A percentile compares a stretch with the other conserved stretches of the same genome.
Conservation (phyloP, 2,888 invertebrate species). For the Blera fallax region DNA sequence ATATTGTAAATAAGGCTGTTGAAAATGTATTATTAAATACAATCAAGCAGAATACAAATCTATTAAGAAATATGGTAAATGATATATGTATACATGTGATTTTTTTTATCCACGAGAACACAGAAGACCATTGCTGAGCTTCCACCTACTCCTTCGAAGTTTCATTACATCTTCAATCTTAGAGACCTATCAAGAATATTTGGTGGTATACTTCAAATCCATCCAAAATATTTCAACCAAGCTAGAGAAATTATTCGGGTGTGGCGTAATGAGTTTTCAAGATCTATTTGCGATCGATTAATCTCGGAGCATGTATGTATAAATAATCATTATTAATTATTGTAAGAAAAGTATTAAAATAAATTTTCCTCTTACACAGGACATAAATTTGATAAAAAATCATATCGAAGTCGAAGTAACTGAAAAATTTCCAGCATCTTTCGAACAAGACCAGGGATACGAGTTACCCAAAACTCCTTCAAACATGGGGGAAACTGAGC, state of each 20-base stretch:
- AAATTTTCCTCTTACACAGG: constrained; percentile 81
- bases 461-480: constrained; percentile 73
- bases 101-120: constrained; percentile 56
- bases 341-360: no score
- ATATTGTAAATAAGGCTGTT: no score
- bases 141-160: constrained; percentile 95
- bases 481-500: constrained; percentile 44
- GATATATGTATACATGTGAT: no score
- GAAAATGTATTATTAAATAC: no score
- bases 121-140: constrained; percentile 88
- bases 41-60: no score
- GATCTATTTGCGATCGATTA: constrained; percentile 94
- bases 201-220: constrained; percentile 90
- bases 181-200: constrained; percentile 93
- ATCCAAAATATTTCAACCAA: constrained; percentile 87
- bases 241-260: constrained; percentile 89
- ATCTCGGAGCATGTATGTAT: constrained; percentile 85
- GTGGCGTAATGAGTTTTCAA: constrained; percentile 94
- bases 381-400: constrained; percentile 85
- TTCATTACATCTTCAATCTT: constrained; percentile 97
- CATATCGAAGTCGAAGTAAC: constrained; percentile 85
- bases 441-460: constrained; percentile 77
- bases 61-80: no score
- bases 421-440: constrained; percentile 80
- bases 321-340: no score